These are phyloP conservation scores for Platyscapa corneri DNA, from an alignment of 1,140 invertebrate species.

Conservation along the genomic window DNA sequence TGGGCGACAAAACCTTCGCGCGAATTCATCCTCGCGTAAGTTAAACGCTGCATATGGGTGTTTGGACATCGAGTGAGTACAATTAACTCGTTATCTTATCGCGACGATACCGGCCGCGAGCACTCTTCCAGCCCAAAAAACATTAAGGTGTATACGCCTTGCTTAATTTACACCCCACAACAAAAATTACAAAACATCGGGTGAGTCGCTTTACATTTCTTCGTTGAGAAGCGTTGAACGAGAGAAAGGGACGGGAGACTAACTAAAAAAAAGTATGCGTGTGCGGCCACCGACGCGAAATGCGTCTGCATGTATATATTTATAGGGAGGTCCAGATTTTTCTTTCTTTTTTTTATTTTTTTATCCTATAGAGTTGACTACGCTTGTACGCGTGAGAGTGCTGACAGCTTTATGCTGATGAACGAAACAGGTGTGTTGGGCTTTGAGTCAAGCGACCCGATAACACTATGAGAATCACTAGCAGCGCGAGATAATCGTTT, in stretches of 20 bases:
- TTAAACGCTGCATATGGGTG: conserved; percentile 59
- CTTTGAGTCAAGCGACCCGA: conserved; percentile 21
- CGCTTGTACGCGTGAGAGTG: conserved; percentile 16
- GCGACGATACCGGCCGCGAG: conserved; percentile 38
- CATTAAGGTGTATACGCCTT: conserved; percentile 71
- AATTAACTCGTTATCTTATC: conserved; percentile 76
- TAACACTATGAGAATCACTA: not conserved
- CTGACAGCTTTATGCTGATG: conserved; percentile 53
- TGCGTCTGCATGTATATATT: not conserved
- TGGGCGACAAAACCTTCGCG: not conserved
- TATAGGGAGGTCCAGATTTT: not conserved
- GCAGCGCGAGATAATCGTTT: conserved; percentile 25
- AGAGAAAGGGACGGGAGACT: not conserved
- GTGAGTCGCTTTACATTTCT: not conserved
- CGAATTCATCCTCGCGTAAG: not conserved
- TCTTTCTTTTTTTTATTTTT: conserved; percentile 1
- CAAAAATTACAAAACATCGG: conserved; percentile 21
- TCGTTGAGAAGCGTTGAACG: not conserved
- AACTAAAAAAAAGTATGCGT: not conserved
- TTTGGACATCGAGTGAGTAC: conserved; percentile 73
- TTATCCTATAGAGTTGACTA: not conserved
- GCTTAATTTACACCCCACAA: conserved; percentile 72
- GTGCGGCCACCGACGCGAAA: not conserved
- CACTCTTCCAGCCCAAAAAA: conserved; percentile 54
- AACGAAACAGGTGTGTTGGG: conserved; percentile 46